Conservation (phyloP, 2,113 vertebrate species). For the Corythoichthys intestinalis region DNA sequence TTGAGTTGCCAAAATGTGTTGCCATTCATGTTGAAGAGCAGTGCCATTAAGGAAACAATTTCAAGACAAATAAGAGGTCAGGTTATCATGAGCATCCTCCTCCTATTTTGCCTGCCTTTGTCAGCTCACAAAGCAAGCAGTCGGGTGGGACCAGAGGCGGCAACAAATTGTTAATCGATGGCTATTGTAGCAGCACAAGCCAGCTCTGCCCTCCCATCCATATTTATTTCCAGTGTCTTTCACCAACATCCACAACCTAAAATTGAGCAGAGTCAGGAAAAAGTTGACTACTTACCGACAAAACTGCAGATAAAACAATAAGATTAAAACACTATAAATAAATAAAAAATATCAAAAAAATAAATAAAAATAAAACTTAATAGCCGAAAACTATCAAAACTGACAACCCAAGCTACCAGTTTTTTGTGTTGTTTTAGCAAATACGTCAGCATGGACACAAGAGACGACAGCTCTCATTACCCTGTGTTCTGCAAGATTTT, state of each 20-base stretch:
- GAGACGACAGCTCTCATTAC: too few species aligned
- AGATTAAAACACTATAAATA: too few species aligned
- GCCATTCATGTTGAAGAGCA: background rate
- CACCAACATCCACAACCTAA: background rate
- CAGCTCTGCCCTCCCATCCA: slow-evolving; percentile 4
- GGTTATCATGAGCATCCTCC: slow-evolving; percentile 4
- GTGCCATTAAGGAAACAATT: background rate
- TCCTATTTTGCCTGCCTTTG: slow-evolving; percentile 20
- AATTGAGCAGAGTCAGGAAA: background rate
- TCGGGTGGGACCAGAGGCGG: slow-evolving; percentile 21
- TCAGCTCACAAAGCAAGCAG: slow-evolving; percentile 18
- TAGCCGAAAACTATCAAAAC: too few species aligned
- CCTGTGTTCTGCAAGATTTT: too few species aligned
- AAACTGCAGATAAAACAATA: too few species aligned
- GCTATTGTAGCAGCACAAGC: slow-evolving; percentile 19
- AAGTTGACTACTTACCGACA: too few species aligned
- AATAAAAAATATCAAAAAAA: too few species aligned
- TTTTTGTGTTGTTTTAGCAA: too few species aligned
- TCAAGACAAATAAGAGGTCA: background rate
- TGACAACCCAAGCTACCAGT: too few species aligned
- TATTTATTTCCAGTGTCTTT: background rate
- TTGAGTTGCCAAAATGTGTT: too few species aligned
- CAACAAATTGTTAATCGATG: slow-evolving; percentile 53
- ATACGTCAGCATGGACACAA: too few species aligned
- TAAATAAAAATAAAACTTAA: too few species aligned